Evolutionary conservation across 2,888 invertebrate species (phyloP).

Genomic region (Latheticus oryzae): DNA sequence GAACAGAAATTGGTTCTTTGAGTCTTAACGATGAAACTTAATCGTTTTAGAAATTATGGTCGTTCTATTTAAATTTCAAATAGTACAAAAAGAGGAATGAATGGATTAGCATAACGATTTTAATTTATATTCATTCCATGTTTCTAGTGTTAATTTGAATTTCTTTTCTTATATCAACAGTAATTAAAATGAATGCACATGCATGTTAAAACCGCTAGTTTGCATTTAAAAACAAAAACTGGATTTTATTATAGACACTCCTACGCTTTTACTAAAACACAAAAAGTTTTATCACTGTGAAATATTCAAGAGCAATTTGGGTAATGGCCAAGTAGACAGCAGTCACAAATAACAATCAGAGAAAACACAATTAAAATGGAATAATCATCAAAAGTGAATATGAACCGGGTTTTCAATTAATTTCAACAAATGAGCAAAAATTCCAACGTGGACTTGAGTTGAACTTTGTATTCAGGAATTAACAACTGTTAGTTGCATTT

Average conservation of each 20-base stretch:
- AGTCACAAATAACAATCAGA: background rate
- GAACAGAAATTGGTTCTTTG: background rate
- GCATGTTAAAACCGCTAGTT: background rate
- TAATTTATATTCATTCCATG: conserved; percentile 16
- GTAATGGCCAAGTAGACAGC: conserved; percentile 1
- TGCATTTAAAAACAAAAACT: conserved; percentile 2
- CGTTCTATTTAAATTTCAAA: conserved; percentile 14
- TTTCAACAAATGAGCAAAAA: too few relatives aligned
- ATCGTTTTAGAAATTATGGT: conserved; percentile 16
- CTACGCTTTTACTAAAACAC: background rate
- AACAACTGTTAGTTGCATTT: too few relatives aligned
- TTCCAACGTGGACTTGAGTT: too few relatives aligned
- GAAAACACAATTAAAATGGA: background rate
- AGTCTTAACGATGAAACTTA: conserved; percentile 1
- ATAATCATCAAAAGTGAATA: conserved; percentile 2
- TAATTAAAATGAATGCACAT: background rate
- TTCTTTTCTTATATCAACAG: background rate
- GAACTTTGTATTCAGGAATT: too few relatives aligned
- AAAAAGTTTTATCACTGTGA: background rate
- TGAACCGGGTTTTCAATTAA: too few relatives aligned
- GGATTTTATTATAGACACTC: background rate
- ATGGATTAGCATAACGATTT: conserved; percentile 9
- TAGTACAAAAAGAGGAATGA: conserved; percentile 8
- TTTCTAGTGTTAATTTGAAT: conserved; percentile 8
- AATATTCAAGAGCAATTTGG: background rate